phyloP scores from a whole-genome alignment of 2,888 invertebrate genomes.

The Harpalus rubripes region DNA sequence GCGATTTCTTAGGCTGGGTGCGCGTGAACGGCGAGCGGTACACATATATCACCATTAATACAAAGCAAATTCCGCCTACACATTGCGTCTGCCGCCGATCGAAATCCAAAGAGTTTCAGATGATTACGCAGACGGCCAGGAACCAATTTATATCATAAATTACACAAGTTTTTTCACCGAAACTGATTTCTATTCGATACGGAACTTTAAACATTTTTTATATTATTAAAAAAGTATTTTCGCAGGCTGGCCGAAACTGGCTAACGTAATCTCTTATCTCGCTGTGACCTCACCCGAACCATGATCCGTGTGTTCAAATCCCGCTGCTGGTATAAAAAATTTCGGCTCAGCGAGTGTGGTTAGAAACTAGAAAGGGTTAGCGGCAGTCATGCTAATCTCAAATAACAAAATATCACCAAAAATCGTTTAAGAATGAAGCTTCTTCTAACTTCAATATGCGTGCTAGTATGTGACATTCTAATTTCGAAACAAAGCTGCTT shows the following conservation, averaged over 20 bases:
- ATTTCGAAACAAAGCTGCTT: too few species aligned
- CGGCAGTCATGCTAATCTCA: too few species aligned
- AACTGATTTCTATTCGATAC: constrained; percentile 11
- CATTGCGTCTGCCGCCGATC: constrained; percentile 9
- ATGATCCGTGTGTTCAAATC: too few species aligned
- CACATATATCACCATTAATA: constrained; percentile 51
- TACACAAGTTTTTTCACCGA: constrained; percentile 20
- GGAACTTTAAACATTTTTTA: constrained; percentile 47
- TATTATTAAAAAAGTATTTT: constrained; percentile 34
- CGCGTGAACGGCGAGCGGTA: constrained; percentile 2
- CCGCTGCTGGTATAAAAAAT: too few species aligned
- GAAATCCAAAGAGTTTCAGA: constrained; percentile 45
- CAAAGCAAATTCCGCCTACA: constrained; percentile 48
- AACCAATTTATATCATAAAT: constrained; percentile 54
- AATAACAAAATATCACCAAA: too few species aligned
- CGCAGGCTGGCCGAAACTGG: not conserved
- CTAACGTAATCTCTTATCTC: too few species aligned
- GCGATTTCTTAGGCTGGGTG: constrained; percentile 10
- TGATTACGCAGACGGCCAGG: constrained; percentile 44
- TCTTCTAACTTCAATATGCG: too few species aligned
- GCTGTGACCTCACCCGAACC: too few species aligned
- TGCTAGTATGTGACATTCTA: too few species aligned
- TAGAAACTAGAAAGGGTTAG: too few species aligned
- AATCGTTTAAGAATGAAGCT: too few species aligned
- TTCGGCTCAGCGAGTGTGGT: too few species aligned